A percentile compares a stretch with the other conserved stretches of the same genome.
Conservation (phyloP, 2,113 vertebrate genomes). For the Maccullochella peelii region DNA sequence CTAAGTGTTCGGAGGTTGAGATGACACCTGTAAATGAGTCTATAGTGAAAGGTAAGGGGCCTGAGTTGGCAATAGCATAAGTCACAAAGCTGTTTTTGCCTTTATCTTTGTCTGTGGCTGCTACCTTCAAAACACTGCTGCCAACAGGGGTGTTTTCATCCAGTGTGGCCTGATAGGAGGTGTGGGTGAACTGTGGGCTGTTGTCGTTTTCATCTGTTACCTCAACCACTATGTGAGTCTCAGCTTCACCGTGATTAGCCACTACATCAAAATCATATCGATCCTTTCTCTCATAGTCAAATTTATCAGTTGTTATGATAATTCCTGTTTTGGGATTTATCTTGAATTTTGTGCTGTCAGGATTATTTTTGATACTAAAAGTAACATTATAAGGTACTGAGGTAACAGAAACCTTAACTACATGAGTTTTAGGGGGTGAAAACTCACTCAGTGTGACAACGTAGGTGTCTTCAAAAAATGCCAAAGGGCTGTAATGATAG, state of each 20-base stretch:
- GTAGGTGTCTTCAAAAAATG: conserved; percentile 89
- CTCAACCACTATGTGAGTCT: conserved; percentile 85
- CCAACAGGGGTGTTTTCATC: conserved; percentile 92
- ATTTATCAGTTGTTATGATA: conserved; percentile 85
- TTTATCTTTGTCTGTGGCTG: conserved; percentile 88
- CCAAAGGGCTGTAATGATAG: conserved; percentile 80
- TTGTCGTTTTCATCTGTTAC: conserved; percentile 93
- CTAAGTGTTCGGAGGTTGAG: conserved; percentile 89
- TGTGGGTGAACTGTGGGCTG: conserved; percentile 85
- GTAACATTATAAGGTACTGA: conserved; percentile 82
- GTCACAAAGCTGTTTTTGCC: conserved; percentile 91
- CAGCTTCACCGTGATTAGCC: conserved; percentile 81
- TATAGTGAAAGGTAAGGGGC: conserved; percentile 88
- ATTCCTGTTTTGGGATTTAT: conserved; percentile 90
- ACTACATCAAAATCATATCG: conserved; percentile 89
- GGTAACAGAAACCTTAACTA: conserved; percentile 84
- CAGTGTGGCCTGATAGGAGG: conserved; percentile 87
- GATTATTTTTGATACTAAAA: conserved; percentile 86
- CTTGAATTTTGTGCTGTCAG: conserved; percentile 86
- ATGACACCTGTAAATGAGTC: conserved; percentile 91
- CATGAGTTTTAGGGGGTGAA: conserved; percentile 89
- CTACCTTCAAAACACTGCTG: conserved; percentile 88
- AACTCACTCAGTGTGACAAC: conserved; percentile 89
- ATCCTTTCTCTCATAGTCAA: conserved; percentile 87
- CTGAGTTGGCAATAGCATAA: conserved; percentile 87